These are phyloP conservation scores for Lamprologus ornatipinnis DNA, from an alignment of 2,113 vertebrate genomes.

Conservation along the genomic window DNA sequence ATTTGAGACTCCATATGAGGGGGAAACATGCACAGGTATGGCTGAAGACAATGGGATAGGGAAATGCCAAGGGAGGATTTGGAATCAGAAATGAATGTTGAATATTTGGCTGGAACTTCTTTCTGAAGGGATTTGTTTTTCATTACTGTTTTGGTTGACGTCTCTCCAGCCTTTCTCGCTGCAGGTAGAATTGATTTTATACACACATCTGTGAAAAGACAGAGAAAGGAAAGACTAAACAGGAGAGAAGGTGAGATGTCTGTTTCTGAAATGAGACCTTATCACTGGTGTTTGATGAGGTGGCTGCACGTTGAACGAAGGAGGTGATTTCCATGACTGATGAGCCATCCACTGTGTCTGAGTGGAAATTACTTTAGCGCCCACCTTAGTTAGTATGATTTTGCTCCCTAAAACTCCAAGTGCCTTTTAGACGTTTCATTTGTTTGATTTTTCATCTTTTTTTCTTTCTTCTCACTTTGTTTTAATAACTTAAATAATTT, in stretches of 20 bases:
- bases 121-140: constrained; percentile 38
- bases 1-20: not conserved
- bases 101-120: not conserved
- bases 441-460: not conserved
- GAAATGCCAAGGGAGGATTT: constrained; percentile 16
- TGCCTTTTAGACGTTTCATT: not conserved
- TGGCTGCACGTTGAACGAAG: constrained; percentile 1
- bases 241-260: not conserved
- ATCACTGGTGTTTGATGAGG: constrained; percentile 2
- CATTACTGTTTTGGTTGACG: constrained; percentile 2
- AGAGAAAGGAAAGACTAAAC: not conserved
- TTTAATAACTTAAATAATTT: not conserved
- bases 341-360: not conserved
- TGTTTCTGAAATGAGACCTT: not conserved
- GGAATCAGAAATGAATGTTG: not conserved
- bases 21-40: not conserved
- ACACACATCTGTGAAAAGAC: not conserved
- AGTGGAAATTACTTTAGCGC: not conserved
- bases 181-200: not conserved
- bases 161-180: not conserved
- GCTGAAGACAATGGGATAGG: not conserved
- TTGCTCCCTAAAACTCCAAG: not conserved
- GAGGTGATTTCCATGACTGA: constrained; percentile 18
- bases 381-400: not conserved
- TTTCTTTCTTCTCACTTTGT: not conserved